Percentiles rank a stretch among this genome's conserved stretches.
These are phyloP conservation scores for Laticauda colubrina DNA, from an alignment of 2,113 vertebrate genomes.

Conservation along the genomic window DNA sequence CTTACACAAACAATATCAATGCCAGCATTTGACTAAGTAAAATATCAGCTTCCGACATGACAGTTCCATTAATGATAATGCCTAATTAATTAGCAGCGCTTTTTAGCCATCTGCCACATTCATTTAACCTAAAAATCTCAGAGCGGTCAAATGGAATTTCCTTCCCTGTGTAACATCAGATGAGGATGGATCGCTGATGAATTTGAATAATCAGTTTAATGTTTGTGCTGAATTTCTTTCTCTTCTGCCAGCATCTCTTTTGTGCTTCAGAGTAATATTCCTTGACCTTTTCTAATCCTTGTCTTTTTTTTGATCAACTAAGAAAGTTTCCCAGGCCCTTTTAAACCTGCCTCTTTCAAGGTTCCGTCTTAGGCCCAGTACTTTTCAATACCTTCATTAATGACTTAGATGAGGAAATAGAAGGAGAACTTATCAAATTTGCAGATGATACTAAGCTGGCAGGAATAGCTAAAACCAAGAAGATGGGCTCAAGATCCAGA, in stretches of 20 bases:
- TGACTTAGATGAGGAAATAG: no score
- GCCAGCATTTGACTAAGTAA: slow-evolving; percentile 40
- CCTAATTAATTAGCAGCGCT: slow-evolving; percentile 79
- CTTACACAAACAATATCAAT: slow-evolving; percentile 45
- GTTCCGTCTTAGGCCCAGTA: no score
- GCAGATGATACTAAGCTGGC: no score
- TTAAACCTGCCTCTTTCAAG: background rate
- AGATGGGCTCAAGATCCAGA: no score
- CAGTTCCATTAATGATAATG: slow-evolving; percentile 72
- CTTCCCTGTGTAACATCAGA: slow-evolving; percentile 40
- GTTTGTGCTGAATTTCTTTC: slow-evolving; percentile 47
- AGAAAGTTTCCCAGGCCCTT: background rate
- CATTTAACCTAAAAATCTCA: slow-evolving; percentile 74
- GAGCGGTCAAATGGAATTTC: slow-evolving; percentile 68
- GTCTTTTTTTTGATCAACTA: background rate
- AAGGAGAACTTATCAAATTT: no score
- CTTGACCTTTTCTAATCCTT: background rate
- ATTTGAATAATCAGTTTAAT: slow-evolving; percentile 65
- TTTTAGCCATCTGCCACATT: slow-evolving; percentile 75
- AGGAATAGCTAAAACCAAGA: no score
- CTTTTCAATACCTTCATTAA: no score
- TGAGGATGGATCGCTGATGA: slow-evolving; percentile 32
- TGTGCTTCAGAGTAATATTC: background rate
- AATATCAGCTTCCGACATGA: slow-evolving; percentile 70
- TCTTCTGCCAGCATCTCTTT: background rate